These are phyloP conservation scores for Tinea pellionella DNA, from an alignment of 2,888 invertebrate genomes.

Conservation along the genomic window DNA sequence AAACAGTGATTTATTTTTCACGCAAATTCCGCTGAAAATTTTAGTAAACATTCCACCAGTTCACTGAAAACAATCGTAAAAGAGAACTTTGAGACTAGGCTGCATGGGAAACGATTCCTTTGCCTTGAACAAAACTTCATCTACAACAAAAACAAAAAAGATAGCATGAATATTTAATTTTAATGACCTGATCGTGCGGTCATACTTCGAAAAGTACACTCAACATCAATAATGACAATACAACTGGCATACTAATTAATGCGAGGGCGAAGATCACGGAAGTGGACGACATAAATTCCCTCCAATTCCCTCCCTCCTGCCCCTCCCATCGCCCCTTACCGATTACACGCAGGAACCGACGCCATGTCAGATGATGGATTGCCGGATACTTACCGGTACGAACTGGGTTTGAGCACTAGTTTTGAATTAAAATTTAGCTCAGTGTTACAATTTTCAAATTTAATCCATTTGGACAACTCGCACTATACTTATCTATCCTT, in stretches of 20 bases:
- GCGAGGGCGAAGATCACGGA: slow-evolving; percentile 24
- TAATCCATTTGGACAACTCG: neutral
- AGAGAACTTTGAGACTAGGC: too few species aligned
- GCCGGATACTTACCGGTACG: slow-evolving; percentile 34
- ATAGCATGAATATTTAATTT: neutral
- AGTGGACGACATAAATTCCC: slow-evolving; percentile 26
- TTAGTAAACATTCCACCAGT: too few species aligned
- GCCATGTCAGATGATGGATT: slow-evolving; percentile 40
- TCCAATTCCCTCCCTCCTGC: neutral
- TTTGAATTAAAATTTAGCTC: neutral
- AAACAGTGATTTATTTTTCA: too few species aligned
- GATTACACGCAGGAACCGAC: slow-evolving; percentile 42
- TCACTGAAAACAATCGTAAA: too few species aligned
- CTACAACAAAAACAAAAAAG: too few species aligned
- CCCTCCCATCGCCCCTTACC: slow-evolving; percentile 21
- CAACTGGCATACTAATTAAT: slow-evolving; percentile 37
- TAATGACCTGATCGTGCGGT: neutral
- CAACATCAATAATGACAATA: neutral
- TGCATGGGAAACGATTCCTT: too few species aligned
- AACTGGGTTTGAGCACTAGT: slow-evolving; percentile 1
- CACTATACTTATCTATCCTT: neutral
- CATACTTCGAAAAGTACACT: neutral
- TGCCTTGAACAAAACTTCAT: too few species aligned
- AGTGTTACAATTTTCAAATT: neutral
- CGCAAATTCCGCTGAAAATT: too few species aligned